These are phyloP conservation scores for Drosophila leontia DNA, from an alignment of 1,140 invertebrate species.

Conservation along the genomic window DNA sequence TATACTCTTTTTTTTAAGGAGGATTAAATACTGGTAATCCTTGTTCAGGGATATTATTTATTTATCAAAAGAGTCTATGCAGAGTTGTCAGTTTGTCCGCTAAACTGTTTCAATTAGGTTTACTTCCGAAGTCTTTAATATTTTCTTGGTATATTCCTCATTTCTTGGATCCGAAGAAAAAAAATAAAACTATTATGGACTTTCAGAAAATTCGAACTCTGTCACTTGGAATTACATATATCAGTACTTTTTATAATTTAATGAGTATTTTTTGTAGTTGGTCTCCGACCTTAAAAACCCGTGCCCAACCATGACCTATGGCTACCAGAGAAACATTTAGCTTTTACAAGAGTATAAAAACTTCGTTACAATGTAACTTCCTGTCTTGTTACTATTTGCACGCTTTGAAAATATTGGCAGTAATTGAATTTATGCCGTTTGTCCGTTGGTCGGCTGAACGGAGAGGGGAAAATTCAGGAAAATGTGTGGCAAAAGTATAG, in stretches of 20 bases:
- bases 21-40: not conserved
- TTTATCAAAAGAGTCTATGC: not conserved
- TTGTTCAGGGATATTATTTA: not conserved
- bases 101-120: not conserved
- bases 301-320: too few relatives aligned
- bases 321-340: too few relatives aligned
- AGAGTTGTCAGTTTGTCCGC: not conserved
- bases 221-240: too few relatives aligned
- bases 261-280: too few relatives aligned
- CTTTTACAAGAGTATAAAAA: slow-evolving; percentile 5
- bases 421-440: slow-evolving; percentile 77
- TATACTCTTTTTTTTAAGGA: slow-evolving; percentile 31
- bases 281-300: too few relatives aligned
- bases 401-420: slow-evolving; percentile 70
- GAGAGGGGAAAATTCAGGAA: not conserved
- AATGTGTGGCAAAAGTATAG: slow-evolving; percentile 2
- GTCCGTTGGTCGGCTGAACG: not conserved
- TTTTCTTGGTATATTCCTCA: not conserved
- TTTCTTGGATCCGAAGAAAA: not conserved
- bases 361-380: not conserved
- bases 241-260: too few relatives aligned
- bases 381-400: slow-evolving; percentile 48
- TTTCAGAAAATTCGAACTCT: too few relatives aligned
- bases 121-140: not conserved
- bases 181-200: too few relatives aligned